These are phyloP conservation scores for Alviniconcha strummeri DNA, from an alignment of 2,888 invertebrate genomes.

Conservation along the genomic window DNA sequence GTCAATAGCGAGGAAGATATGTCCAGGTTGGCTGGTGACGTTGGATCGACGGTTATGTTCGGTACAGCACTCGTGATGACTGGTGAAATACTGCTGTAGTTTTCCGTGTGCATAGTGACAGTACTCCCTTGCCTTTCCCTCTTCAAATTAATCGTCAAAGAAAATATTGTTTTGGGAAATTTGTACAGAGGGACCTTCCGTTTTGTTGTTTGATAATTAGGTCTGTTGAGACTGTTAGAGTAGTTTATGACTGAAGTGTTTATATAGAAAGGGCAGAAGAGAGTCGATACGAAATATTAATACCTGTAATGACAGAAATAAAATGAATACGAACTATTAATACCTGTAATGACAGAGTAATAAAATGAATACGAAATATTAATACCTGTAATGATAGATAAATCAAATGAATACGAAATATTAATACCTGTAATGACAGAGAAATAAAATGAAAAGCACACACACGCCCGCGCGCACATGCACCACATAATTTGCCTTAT, in stretches of 20 bases:
- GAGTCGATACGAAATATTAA: neutral
- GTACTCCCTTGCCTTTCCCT: no score
- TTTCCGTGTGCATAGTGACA: no score
- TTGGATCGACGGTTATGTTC: no score
- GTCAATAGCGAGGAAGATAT: no score
- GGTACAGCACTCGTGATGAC: no score
- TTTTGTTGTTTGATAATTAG: no score
- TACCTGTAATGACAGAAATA: neutral
- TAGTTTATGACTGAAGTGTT: neutral
- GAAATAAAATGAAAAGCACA: neutral
- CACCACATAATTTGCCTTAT: no score
- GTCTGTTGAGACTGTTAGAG: neutral
- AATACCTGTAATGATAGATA: neutral
- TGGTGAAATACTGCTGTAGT: no score
- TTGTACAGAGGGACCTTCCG: neutral
- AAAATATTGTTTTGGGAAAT: neutral
- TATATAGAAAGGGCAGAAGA: neutral
- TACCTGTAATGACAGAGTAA: neutral
- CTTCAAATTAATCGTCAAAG: neutral
- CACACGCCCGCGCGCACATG: neutral
- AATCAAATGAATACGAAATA: neutral
- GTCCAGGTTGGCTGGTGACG: no score
- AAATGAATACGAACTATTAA: no score
- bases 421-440: neutral
- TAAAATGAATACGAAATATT: neutral